phyloP scores from a whole-genome alignment of 2,797 vertebrate genomes.

The Amblyraja radiata region DNA sequence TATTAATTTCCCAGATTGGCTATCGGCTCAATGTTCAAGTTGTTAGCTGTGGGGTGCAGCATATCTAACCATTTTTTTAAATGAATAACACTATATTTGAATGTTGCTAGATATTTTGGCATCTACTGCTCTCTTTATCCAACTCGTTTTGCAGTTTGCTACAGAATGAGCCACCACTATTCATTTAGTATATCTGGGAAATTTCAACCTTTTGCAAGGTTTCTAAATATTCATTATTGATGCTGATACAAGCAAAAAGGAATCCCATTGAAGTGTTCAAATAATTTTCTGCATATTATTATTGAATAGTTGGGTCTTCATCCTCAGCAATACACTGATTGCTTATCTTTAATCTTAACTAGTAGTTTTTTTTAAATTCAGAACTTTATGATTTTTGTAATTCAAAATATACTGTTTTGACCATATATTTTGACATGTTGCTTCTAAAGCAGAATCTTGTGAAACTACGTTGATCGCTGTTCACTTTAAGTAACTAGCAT shows the following conservation, averaged over 20 bases:
- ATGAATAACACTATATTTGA: not conserved
- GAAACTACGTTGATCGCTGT: not conserved
- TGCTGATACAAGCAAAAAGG: too few relatives aligned
- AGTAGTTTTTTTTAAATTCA: too few relatives aligned
- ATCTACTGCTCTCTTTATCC: not conserved
- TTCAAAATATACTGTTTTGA: not conserved
- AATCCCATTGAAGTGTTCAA: too few relatives aligned
- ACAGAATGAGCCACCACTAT: not conserved
- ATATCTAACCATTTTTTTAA: not conserved
- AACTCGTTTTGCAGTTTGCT: not conserved
- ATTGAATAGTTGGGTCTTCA: not conserved
- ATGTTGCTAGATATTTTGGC: not conserved
- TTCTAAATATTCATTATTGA: not conserved
- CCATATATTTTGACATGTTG: not conserved
- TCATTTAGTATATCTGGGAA: too few relatives aligned
- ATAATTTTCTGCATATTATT: not conserved
- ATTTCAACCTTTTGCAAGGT: too few relatives aligned
- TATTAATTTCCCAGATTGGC: too few relatives aligned
- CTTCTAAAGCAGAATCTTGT: not conserved
- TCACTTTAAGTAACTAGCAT: not conserved
- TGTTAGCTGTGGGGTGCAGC: not conserved
- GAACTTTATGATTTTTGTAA: not conserved
- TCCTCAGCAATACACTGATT: not conserved
- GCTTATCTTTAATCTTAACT: not conserved
- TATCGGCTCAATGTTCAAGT: too few relatives aligned